Evolutionary conservation across 37 sponge, comb jelly and placozoan genomes (phyloP).

Genomic region (Oopsacas minuta): DNA sequence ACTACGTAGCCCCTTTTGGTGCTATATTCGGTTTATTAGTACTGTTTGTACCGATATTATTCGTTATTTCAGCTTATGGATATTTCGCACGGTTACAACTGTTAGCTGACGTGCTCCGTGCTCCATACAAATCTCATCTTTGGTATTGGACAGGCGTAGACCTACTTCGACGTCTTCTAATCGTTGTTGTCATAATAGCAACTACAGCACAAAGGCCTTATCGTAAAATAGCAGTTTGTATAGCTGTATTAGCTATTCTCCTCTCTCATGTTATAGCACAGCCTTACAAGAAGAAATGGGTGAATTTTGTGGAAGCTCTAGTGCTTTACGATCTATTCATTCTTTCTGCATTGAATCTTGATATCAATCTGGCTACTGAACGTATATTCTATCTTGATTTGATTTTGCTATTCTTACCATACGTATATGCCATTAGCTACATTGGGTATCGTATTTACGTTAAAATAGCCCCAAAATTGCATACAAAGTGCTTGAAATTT

Average conservation of each 20-base stretch:
- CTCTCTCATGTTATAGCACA: not conserved
- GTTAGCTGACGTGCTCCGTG: not conserved
- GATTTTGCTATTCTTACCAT: not conserved
- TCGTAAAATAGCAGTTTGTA: not conserved
- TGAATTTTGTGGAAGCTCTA: not conserved
- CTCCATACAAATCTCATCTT: not conserved
- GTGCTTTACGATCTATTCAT: not conserved
- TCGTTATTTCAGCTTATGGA: not conserved
- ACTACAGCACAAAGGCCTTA: not conserved
- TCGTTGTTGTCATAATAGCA: not conserved
- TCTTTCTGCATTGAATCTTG: not conserved
- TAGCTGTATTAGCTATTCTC: not conserved
- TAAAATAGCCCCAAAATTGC: not conserved
- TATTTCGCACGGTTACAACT: not conserved
- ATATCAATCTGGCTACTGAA: not conserved
- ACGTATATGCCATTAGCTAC: not conserved
- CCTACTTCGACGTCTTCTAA: not conserved
- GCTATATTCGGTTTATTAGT: not conserved
- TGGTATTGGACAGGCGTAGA: slow-evolving; percentile 2
- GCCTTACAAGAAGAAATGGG: slow-evolving; percentile 1
- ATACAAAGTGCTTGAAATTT: not conserved
- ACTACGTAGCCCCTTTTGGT: not conserved
- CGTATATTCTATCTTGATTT: not conserved
- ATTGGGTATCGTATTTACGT: not conserved
- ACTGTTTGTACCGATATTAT: not conserved